phyloP scores from a whole-genome alignment of 1,140 invertebrate species.

The Leptinotarsa undecemlineata region DNA sequence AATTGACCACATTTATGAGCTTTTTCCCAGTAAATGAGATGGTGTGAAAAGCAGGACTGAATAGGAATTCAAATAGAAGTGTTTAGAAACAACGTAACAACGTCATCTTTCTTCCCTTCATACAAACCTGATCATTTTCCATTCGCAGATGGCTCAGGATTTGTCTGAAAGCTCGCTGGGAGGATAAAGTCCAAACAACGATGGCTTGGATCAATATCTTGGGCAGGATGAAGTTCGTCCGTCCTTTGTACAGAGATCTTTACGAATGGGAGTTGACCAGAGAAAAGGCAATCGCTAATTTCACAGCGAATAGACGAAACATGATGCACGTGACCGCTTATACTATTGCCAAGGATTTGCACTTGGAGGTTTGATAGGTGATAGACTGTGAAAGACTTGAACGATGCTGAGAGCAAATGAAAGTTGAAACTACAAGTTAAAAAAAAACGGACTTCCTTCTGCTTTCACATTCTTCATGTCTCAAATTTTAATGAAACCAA shows the following conservation, averaged over 20 bases:
- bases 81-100: too few species aligned
- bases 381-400: background rate
- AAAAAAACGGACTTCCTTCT: too few species aligned
- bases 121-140: background rate
- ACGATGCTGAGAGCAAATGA: too few species aligned
- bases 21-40: too few species aligned
- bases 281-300: conserved; percentile 72
- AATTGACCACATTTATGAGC: too few species aligned
- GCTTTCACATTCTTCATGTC: too few species aligned
- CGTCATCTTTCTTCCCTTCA: too few species aligned
- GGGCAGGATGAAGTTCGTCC: conserved; percentile 89
- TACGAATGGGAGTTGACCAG: conserved; percentile 77
- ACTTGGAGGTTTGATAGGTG: conserved; percentile 54
- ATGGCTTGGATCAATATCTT: conserved; percentile 80
- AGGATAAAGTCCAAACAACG: conserved; percentile 65
- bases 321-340: conserved; percentile 84
- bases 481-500: too few species aligned
- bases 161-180: conserved; percentile 73
- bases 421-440: too few species aligned
- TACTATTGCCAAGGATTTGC: conserved; percentile 76
- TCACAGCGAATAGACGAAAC: conserved; percentile 67
- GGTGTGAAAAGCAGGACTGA: too few species aligned
- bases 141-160: conserved; percentile 70
- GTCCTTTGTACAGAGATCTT: conserved; percentile 86
- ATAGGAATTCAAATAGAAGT: too few species aligned